These are phyloP conservation scores for Myripristis jacobus DNA, from an alignment of 2,797 vertebrate genomes.

Conservation along the genomic window DNA sequence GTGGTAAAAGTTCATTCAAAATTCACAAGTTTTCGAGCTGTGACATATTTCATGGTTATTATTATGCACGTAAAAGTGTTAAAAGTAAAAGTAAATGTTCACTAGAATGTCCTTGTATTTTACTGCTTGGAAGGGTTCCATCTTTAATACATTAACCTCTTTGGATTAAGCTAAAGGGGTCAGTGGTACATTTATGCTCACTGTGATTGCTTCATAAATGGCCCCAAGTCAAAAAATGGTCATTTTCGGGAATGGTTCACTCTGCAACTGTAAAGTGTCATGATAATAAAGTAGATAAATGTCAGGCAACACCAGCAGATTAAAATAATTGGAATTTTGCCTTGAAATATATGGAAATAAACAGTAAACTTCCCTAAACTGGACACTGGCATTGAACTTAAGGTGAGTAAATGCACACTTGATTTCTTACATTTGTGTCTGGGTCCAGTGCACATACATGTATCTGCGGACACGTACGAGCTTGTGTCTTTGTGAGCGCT, in stretches of 20 bases:
- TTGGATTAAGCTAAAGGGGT: constrained; percentile 66
- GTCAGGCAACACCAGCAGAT: constrained; percentile 39
- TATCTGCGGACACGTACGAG: constrained; percentile 7
- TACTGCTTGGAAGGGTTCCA: constrained; percentile 50
- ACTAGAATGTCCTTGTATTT: constrained; percentile 42
- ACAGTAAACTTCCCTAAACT: constrained; percentile 36
- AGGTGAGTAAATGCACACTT: constrained; percentile 5
- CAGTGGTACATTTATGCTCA: constrained; percentile 55
- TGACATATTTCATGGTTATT: background rate
- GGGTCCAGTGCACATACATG: background rate
- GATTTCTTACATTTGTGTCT: constrained; percentile 1
- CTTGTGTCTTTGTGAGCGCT: constrained; percentile 24
- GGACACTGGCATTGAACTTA: constrained; percentile 17
- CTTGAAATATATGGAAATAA: constrained; percentile 20
- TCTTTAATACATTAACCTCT: constrained; percentile 70
- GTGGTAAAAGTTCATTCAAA: background rate
- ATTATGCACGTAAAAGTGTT: constrained; percentile 16
- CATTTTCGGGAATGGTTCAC: constrained; percentile 45
- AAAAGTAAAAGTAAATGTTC: constrained; percentile 47
- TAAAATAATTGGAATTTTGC: constrained; percentile 30
- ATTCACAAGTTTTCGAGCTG: constrained; percentile 7
- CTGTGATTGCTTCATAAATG: constrained; percentile 61
- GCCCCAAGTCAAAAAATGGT: constrained; percentile 54
- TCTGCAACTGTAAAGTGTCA: constrained; percentile 54
- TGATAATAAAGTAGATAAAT: constrained; percentile 60